phyloP scores from a whole-genome alignment of 2,888 invertebrate genomes.

The Frankliniella fusca region DNA sequence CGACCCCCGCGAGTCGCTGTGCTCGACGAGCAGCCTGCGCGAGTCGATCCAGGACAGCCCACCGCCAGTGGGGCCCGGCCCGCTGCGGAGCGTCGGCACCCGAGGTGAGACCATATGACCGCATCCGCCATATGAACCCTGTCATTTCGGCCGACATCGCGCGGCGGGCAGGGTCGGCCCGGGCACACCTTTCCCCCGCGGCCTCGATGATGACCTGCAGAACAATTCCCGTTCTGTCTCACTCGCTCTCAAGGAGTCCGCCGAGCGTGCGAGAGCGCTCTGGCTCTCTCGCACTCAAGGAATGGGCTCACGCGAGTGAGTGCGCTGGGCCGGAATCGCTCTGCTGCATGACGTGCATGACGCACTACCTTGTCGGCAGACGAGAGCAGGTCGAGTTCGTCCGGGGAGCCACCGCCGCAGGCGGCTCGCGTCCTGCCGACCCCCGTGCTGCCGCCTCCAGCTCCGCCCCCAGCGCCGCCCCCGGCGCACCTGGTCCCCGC shows the following conservation, averaged over 20 bases:
- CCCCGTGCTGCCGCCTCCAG: background rate
- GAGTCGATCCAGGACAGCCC: constrained; percentile 11
- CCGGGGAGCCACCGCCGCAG: constrained; percentile 7
- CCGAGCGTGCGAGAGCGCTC: too few relatives aligned
- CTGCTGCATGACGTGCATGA: background rate
- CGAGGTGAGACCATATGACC: background rate
- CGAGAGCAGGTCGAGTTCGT: constrained; percentile 4
- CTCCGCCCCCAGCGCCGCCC: background rate
- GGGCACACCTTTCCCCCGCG: too few relatives aligned
- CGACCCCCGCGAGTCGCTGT: background rate
- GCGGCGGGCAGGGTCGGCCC: too few relatives aligned
- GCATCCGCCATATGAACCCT: too few relatives aligned
- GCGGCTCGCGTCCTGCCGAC: background rate
- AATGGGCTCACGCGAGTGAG: background rate
- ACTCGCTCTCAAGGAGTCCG: too few relatives aligned
- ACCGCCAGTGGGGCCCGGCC: background rate
- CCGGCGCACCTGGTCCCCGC: background rate
- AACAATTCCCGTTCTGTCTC: too few relatives aligned
- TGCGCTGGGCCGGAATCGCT: too few relatives aligned
- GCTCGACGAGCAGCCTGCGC: background rate
- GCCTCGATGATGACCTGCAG: background rate
- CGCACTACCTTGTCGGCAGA: background rate
- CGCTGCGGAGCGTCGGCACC: background rate
- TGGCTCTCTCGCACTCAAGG: background rate
- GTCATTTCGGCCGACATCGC: too few relatives aligned